Base-by-base conservation (phyloP, 2,888 invertebrate genomes). In the Galeruca laticollis region DNA sequence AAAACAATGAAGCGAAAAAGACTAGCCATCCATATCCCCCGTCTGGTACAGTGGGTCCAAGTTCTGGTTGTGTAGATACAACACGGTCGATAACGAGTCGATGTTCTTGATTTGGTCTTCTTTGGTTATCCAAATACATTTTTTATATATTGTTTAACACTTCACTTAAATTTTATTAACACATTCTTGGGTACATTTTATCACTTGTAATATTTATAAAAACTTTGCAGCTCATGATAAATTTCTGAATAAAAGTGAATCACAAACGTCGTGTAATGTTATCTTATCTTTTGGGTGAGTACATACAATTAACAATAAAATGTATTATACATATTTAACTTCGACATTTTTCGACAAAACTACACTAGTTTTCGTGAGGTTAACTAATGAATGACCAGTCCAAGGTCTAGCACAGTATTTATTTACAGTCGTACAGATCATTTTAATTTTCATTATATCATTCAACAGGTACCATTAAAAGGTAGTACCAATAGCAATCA, bases 21-120 rank as follows among this genome's bases (percentile, higher is more conserved):
- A 91, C 88, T 59, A 91, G 78, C 91, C 91, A 92, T 0, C 91
- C 91, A 78, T 90, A 91, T 2, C 91, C 90, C 0, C 91, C 91
- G 78, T 91, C 91, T 1, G 91, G 90, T 59, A 90, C 87, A 13
- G 88, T 88, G 0, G 91, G 91, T 0, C 91, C 91, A 60, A 91
- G 86, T 82, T 91, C 91, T 1, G 91, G 90, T 74, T 90, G 89
- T 21, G 91, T 90, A 56, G 90, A 87, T 66, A 91, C 86, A 4
- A 91, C 87, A 64, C 88, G 86, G 78, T 92, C 91, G 74, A 92
- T 78, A 33, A 78, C 77, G 26, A 82, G 75, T 47, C 75, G 75
- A 26, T 72, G 72, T 18, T 68, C 62, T 13, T 49, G 68, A 21
- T 26, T 54, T 40, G 71, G 26, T 60, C 68, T 54, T 57, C 67